Conservation (phyloP, 2,113 vertebrate species). For the Ursus arctos region DNA sequence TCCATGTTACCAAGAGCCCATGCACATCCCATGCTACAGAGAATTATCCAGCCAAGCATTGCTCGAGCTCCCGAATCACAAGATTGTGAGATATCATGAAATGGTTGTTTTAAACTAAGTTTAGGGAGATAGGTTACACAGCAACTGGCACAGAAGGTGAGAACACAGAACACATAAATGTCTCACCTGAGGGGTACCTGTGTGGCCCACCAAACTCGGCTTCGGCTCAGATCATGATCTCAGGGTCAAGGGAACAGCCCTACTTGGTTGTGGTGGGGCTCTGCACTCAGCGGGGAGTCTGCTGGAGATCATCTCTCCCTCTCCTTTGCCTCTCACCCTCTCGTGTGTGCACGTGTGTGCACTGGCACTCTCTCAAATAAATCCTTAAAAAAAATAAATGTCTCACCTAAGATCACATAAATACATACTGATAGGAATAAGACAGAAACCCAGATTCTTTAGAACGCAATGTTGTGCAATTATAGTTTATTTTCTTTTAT, state of each 20-base stretch:
- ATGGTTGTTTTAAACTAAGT: not conserved
- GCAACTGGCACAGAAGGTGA: not conserved
- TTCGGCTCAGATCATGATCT: not conserved
- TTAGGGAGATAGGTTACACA: not conserved
- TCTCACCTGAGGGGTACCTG: not conserved
- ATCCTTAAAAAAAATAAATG: not conserved
- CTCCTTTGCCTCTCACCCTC: not conserved
- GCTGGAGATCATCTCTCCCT: not conserved
- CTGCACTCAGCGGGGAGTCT: not conserved
- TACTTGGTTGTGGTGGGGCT: not conserved
- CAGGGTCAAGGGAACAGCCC: not conserved
- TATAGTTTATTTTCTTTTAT: not conserved
- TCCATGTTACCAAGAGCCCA: not conserved
- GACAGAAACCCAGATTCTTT: not conserved
- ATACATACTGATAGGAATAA: not conserved
- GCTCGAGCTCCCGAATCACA: not conserved
- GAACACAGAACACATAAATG: not conserved
- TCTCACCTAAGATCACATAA: not conserved
- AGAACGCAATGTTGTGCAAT: not conserved
- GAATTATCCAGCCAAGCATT: not conserved
- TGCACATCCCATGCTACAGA: not conserved
- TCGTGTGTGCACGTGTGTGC: not conserved
- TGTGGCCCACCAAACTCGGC: not conserved
- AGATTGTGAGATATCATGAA: not conserved
- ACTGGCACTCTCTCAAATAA: not conserved